Conservation (phyloP, 2,888 invertebrate species). For the Cantharis lateralis region DNA sequence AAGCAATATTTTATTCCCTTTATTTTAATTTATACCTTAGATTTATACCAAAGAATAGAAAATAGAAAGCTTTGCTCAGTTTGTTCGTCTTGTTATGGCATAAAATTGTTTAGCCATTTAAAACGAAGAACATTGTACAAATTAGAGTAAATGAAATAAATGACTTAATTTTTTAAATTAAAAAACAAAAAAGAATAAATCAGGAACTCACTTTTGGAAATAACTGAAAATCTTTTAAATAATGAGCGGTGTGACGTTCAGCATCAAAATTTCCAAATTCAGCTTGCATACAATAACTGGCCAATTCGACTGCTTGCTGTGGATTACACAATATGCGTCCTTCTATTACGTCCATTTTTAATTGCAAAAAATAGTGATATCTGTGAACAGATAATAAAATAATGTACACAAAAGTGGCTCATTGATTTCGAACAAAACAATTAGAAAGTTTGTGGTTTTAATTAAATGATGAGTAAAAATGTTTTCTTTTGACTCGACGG, state of each 20-base stretch:
- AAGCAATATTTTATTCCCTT: too few relatives aligned
- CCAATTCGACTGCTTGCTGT: conserved; percentile 89
- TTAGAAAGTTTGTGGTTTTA: neutral
- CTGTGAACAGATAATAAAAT: conserved; percentile 33
- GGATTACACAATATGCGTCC: conserved; percentile 87
- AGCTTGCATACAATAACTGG: conserved; percentile 94
- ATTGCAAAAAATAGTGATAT: conserved; percentile 94
- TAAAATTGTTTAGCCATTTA: too few relatives aligned
- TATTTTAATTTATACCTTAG: too few relatives aligned
- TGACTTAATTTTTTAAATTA: too few relatives aligned
- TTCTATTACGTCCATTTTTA: conserved; percentile 93
- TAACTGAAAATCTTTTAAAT: conserved; percentile 86
- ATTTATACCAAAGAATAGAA: too few relatives aligned
- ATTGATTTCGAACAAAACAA: neutral
- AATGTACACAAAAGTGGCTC: neutral
- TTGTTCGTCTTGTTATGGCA: too few relatives aligned
- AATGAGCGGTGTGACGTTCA: conserved; percentile 89
- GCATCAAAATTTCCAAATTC: conserved; percentile 93
- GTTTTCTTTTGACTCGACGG: neutral
- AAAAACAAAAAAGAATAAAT: neutral
- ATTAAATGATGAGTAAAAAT: neutral
- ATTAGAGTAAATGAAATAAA: too few relatives aligned
- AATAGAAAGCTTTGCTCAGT: too few relatives aligned
- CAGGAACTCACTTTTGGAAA: conserved; percentile 81
- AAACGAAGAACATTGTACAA: too few relatives aligned